Evolutionary conservation across 2,797 vertebrate genomes (phyloP), one percentile per base, ranked within the genome.

Genomic region (Peromyscus melanophrys): DNA sequence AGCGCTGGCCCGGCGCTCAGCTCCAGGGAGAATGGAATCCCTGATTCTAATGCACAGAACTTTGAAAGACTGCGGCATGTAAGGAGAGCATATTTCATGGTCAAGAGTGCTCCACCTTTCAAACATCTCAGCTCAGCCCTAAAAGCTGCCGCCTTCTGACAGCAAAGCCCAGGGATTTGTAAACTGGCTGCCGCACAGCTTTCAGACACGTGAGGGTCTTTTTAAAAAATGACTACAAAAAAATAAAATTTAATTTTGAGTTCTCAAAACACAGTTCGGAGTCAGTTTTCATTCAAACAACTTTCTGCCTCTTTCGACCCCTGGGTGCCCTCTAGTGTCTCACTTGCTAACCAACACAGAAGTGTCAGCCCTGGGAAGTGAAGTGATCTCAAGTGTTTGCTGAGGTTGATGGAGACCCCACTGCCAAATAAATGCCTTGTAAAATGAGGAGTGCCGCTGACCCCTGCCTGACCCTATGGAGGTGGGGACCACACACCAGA

Each of bases 251-350:
- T 97, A 98, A 97, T 98, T 98, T 98, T 98, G 98, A 98, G 98
- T 97, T 97, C 97, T 96, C 97, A 96, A 97, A 97, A 96, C 34
- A 96, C 98, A 98, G 97, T 96, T 90, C 34, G 92, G 96, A 98
- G 95, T 92, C 80, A 59, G 82, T 86, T 96, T 96, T 98, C 89
- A 96, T 98, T 98, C 96, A 96, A 98, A 97, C 89, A 65, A 92
- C 97, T 96, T 98, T 97, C 91, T 92, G 57, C 85, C 97, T 81
- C 96, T 98, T 98, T 96, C 98, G 97, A 97, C 98, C 98, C 96
- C 96, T 89, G 98, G 97, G 98, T 61, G 98, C 99, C 99, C 98
- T 95, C 99, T 99, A 98, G 98, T 89, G 99, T 89, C 90, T 81
- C 57, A 13, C 96, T 96, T 65, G 95, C 65, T 97, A 96, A 98